phyloP scores from a whole-genome alignment of 2,113 vertebrate genomes.

The Motacilla alba region DNA sequence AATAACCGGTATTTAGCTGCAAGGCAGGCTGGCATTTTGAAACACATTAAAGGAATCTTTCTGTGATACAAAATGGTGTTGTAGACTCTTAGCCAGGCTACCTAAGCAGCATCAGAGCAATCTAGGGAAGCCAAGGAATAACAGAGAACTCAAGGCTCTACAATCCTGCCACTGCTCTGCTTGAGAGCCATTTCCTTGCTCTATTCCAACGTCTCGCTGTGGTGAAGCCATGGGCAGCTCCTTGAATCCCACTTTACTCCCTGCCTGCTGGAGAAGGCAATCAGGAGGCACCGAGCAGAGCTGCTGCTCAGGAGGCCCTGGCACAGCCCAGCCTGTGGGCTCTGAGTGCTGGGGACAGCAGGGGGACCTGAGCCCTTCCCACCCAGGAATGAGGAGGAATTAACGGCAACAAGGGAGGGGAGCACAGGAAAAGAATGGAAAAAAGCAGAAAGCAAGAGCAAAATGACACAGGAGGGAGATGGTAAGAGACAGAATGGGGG shows the following conservation, averaged over 20 bases:
- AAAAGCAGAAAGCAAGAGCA: neutral
- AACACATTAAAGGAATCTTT: neutral
- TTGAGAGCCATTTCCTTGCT: constrained; percentile 23
- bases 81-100: neutral
- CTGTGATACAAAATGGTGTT: neutral
- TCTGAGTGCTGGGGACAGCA: neutral
- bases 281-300: neutral
- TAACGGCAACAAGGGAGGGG: neutral
- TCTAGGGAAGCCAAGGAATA: neutral
- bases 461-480: neutral
- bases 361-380: neutral
- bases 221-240: constrained; percentile 9
- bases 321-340: neutral
- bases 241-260: constrained; percentile 22
- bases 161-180: neutral
- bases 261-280: neutral
- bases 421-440: neutral
- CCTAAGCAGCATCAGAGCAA: neutral
- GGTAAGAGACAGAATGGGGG: neutral
- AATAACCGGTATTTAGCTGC: neutral
- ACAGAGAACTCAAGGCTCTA: neutral
- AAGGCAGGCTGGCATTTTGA: neutral
- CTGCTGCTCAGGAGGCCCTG: neutral
- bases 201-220: neutral
- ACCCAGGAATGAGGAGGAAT: neutral